Evolutionary conservation across 2,797 vertebrate genomes (phyloP), one percentile per base, ranked within the genome.

Genomic region (Lacerta viridis): DNA sequence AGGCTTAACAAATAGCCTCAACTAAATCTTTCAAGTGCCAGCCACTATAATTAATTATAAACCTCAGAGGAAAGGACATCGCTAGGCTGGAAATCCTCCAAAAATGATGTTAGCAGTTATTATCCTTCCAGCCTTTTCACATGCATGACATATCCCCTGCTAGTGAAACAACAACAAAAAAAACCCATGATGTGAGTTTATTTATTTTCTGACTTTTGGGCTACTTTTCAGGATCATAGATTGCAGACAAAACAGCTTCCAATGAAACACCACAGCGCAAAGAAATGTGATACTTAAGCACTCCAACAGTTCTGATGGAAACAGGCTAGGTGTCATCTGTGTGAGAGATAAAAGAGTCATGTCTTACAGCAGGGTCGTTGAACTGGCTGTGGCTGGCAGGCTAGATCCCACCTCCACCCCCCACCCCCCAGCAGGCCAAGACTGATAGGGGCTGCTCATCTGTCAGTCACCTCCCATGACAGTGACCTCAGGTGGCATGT

Each of bases 31-130:
- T 69, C 11, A 75, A n/a, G 27, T 88, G 88, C 90, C 43, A 83
- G 77, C 61, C 68, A 81, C 43, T 68, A 8, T 90, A 92, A 93
- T 88, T 61, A 91, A 91, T 89, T 88, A 36, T 68, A 87, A 85
- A 1, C 9, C 7, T 80, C 89, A 91, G 29, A 86, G 55, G 81
- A 92, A 85, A 29, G 23, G 71, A 39, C 17, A 10, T 87, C 89
- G 27, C 29, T 84, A 33, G 39, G 64, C 66, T 91, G 46, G 36
- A 89, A 78, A 39, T 3, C 61, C 13, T 41, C 8, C 84, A 84
- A 88, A 90, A 87, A 84, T 86, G 79, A 81, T 89, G 84, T 76
- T 88, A 91, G 74, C 76, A 6, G 55, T 50, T 84, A 80, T 85
- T 77, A 79, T 79, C 43, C 33, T 72, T 71, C 59, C 55, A 89